Evolutionary conservation across 2,113 vertebrate species (phyloP).

Genomic region (Vimba vimba): DNA sequence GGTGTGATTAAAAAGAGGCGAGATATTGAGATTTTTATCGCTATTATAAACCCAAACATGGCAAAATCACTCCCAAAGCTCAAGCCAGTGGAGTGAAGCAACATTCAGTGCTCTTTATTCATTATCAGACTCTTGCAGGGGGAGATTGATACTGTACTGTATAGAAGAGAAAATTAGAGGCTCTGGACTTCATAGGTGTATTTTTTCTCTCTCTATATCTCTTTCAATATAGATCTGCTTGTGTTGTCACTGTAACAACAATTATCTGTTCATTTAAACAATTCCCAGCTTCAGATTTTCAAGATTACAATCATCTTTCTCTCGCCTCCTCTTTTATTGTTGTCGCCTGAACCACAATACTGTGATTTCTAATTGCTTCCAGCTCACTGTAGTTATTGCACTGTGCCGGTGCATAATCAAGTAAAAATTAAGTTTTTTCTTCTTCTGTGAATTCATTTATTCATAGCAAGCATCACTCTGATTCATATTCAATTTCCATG

Average conservation of each 20-base stretch:
- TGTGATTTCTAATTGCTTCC: conserved; percentile 33
- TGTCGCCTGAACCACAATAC: conserved; percentile 24
- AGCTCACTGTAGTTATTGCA: conserved; percentile 21
- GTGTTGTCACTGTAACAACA: not conserved
- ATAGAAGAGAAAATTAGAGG: conserved; percentile 15
- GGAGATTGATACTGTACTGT: conserved; percentile 19
- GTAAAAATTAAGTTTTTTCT: not conserved
- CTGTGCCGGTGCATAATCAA: conserved; percentile 42
- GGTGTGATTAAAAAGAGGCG: conserved; percentile 69
- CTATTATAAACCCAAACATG: conserved; percentile 44
- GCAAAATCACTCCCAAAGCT: not conserved
- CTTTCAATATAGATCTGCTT: conserved; percentile 16
- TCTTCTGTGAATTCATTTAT: conserved; percentile 21
- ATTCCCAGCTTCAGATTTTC: conserved; percentile 31
- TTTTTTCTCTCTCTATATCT: not conserved
- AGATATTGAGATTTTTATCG: conserved; percentile 62
- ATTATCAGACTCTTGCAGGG: conserved; percentile 11
- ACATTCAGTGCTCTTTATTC: conserved; percentile 11
- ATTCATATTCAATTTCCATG: not conserved
- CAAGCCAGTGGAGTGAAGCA: conserved; percentile 2
- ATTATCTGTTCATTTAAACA: conserved; percentile 44
- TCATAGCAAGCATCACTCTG: not conserved
- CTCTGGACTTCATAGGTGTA: not conserved
- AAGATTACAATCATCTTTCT: conserved; percentile 39
- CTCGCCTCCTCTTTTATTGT: conserved; percentile 24